A percentile compares a stretch with the other conserved stretches of the same genome.
phyloP scores from a whole-genome alignment of 2,113 vertebrate genomes.

The Xenotilapia leptura region DNA sequence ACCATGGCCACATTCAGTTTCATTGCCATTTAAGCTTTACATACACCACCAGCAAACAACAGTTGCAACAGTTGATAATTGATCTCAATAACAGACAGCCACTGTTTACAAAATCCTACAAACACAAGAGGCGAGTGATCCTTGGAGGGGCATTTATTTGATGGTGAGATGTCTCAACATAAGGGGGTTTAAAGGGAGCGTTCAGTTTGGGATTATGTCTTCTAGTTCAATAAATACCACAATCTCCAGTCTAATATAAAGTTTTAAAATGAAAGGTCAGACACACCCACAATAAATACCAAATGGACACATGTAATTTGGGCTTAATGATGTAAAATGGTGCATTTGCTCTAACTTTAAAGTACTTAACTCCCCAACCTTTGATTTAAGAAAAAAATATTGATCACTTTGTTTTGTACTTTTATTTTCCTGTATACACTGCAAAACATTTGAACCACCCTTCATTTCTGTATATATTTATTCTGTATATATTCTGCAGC shows the following conservation, averaged over 20 bases:
- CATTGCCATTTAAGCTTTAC: neutral
- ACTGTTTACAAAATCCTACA: neutral
- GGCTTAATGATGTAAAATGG: neutral
- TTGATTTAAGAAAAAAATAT: neutral
- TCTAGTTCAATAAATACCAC: too few relatives aligned
- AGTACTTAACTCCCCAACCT: neutral
- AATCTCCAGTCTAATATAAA: neutral
- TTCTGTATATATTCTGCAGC: neutral
- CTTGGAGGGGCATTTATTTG: neutral
- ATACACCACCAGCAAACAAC: fast-evolving
- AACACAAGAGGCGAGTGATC: neutral
- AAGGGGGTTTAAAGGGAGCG: neutral
- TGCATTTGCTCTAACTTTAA: neutral
- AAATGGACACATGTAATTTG: neutral
- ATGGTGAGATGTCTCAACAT: neutral
- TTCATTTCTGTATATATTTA: neutral
- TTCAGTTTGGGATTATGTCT: neutral
- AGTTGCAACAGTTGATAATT: neutral
- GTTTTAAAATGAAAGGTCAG: neutral
- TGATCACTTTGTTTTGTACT: neutral
- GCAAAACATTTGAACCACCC: neutral
- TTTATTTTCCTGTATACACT: neutral
- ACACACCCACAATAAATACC: neutral
- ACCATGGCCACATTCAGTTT: neutral
- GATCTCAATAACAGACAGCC: neutral